Conservation (phyloP, 2,797 vertebrate genomes). For the Labroides dimidiatus region DNA sequence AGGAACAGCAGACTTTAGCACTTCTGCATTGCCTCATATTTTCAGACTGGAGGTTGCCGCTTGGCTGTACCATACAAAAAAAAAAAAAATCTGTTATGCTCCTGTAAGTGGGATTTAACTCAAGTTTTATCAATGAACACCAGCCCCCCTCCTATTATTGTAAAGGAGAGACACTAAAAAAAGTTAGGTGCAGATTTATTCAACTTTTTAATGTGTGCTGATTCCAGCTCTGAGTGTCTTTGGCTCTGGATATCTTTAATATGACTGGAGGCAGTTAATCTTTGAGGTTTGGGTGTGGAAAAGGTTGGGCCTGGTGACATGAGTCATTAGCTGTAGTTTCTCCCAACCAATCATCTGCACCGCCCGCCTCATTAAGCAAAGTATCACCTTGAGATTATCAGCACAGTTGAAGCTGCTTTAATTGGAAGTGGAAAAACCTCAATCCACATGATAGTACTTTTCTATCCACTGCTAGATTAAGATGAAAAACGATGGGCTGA, state of each 20-base stretch:
- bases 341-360: not conserved
- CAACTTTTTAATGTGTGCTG: not conserved
- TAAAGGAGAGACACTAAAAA: not conserved
- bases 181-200: too few species aligned
- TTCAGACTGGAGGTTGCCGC: too few species aligned
- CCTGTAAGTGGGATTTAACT: not conserved
- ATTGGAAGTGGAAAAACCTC: not conserved
- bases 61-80: too few species aligned
- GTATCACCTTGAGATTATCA: not conserved
- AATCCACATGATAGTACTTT: not conserved
- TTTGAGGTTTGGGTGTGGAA: not conserved
- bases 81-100: too few species aligned
- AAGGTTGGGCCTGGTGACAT: constrained; percentile 18
- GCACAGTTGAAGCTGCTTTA: not conserved
- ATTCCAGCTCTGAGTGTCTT: constrained; percentile 6
- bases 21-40: too few species aligned
- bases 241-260: constrained; percentile 13
- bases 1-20: too few species aligned
- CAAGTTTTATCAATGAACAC: not conserved
- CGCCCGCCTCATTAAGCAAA: constrained; percentile 3
- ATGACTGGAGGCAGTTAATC: not conserved
- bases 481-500: not conserved
- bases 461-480: not conserved
- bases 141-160: not conserved
- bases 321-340: constrained; percentile 6